phyloP scores from a whole-genome alignment of 2,888 invertebrate species.

The Spialia ferax region DNA sequence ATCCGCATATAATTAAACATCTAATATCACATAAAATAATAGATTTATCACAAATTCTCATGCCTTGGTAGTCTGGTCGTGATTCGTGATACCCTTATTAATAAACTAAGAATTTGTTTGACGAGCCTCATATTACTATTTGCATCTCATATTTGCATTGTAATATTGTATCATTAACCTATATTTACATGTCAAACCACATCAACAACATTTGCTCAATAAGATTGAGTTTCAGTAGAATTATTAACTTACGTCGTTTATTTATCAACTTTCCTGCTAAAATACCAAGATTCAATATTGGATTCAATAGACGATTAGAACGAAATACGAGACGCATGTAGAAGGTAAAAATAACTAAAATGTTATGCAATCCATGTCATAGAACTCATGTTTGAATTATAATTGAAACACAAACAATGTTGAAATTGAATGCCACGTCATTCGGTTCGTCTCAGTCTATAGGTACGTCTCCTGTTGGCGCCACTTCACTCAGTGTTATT shows the following conservation, averaged over 20 bases:
- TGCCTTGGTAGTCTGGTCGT: background rate
- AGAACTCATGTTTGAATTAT: background rate
- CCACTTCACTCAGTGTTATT: no score
- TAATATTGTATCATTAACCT: no score
- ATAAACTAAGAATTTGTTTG: no score
- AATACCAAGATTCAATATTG: no score
- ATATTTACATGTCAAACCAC: background rate
- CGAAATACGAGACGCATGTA: no score
- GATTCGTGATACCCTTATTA: background rate
- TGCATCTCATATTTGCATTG: no score
- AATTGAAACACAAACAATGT: background rate
- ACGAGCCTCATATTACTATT: no score
- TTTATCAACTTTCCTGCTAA: no score
- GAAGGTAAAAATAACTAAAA: background rate
- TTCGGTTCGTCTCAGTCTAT: no score
- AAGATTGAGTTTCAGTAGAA: background rate
- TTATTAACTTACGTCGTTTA: no score
- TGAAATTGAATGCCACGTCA: background rate
- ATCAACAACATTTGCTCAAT: background rate
- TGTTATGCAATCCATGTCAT: background rate
- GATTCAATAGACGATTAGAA: no score
- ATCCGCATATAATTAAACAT: background rate
- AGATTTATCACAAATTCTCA: background rate
- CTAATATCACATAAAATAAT: slow-evolving; percentile 5
- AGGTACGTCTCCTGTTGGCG: no score